Percentiles rank a stretch among this genome's conserved stretches.
These are phyloP conservation scores for Cochlearius cochlearius DNA, from an alignment of 2,113 vertebrate species.

Conservation along the genomic window DNA sequence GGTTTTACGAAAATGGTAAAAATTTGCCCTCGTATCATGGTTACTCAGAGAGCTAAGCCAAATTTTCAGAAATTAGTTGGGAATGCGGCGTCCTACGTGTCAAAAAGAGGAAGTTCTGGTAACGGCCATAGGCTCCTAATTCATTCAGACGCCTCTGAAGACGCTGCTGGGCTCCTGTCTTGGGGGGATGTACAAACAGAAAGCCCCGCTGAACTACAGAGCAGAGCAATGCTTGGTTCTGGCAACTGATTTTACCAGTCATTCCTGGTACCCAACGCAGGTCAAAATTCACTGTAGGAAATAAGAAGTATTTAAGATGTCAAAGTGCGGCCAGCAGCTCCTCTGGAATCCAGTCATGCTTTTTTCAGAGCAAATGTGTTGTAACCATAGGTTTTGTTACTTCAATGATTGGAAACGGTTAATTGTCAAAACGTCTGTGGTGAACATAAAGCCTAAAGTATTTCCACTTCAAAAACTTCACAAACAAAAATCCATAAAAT, in stretches of 20 bases:
- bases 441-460: constrained; percentile 19
- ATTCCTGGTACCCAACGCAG: not conserved
- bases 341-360: not conserved
- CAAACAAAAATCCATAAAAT: constrained; percentile 44
- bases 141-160: not conserved
- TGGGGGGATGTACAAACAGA: not conserved
- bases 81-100: not conserved
- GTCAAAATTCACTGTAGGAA: not conserved
- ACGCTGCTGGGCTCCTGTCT: not conserved
- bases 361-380: not conserved
- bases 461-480: constrained; percentile 42
- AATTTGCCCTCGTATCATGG: not conserved
- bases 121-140: not conserved
- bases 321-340: not conserved
- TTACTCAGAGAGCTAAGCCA: not conserved
- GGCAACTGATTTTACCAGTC: not conserved
- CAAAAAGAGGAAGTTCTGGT: not conserved
- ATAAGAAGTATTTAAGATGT: not conserved
- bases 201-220: not conserved
- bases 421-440: constrained; percentile 46
- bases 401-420: constrained; percentile 45
- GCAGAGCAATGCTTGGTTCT: not conserved
- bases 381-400: not conserved
- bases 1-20: not conserved
- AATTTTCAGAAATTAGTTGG: not conserved